Percentiles rank a stretch among this genome's conserved stretches.
Evolutionary conservation across 2,888 invertebrate species (phyloP).

Genomic region (Drosophila anomelani): DNA sequence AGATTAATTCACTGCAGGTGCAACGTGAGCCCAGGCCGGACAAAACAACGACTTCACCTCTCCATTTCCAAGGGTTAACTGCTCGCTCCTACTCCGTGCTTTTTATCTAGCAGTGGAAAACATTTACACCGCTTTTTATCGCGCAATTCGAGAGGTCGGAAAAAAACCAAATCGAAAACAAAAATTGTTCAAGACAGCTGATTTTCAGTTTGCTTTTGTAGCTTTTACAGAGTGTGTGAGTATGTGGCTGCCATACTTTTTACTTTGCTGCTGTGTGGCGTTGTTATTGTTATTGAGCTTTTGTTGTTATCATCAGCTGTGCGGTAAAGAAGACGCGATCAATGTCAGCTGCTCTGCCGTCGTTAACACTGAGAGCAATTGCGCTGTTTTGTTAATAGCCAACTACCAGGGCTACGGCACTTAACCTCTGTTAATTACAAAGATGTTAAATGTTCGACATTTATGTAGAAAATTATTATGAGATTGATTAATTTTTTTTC

Average conservation of each 20-base stretch:
- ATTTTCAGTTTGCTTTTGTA: slow-evolving; percentile 38
- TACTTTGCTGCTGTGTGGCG: slow-evolving; percentile 2
- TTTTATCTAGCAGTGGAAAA: slow-evolving; percentile 43
- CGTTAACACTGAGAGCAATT: background rate
- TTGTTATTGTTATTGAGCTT: background rate
- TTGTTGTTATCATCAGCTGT: slow-evolving; percentile 17
- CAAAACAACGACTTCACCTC: slow-evolving; percentile 38
- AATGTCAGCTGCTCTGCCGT: background rate
- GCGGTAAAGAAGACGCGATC: background rate
- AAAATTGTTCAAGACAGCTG: slow-evolving; percentile 39
- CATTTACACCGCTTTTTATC: slow-evolving; percentile 47
- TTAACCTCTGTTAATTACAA: no score
- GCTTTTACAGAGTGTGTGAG: slow-evolving; percentile 16
- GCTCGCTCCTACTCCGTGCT: slow-evolving; percentile 4
- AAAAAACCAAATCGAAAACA: slow-evolving; percentile 10
- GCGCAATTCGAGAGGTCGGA: slow-evolving; percentile 2
- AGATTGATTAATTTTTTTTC: background rate
- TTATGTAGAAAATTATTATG: no score
- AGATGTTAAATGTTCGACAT: background rate
- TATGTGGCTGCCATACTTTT: background rate
- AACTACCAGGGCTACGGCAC: background rate
- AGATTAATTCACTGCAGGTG: background rate
- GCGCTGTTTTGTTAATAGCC: background rate
- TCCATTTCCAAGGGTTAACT: slow-evolving; percentile 44
- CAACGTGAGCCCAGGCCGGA: background rate